Base-by-base conservation (phyloP, 2,888 invertebrate genomes). In the Idaea dimidiata region DNA sequence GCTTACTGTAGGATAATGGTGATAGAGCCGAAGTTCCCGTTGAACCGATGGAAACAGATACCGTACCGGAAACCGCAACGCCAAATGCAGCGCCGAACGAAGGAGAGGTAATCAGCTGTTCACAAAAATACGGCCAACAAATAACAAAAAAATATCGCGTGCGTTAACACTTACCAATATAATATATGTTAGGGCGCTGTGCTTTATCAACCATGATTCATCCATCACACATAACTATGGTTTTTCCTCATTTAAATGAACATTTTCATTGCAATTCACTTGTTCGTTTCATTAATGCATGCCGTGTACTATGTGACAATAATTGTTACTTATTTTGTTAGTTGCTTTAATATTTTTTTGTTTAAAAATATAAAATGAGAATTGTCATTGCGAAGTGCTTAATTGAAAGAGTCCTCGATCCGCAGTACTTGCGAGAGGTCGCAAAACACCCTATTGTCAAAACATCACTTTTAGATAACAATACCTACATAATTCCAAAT, bases 1-100 rank as follows among this genome's bases (percentile, higher is more conserved):
- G 76, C 78, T 75, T 79, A 77, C 77, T 80, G 71, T 83, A 86
- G 85, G 83, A 75, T 62, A 75, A 72, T 72, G 78, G 75, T 67
- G 75, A 74, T 66, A 66, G 81, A 77, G 72, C 78, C 67, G 77
- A 70, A 79, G 77, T 65, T 70, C 66, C 63, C 67, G 72, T 72
- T 66, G 82, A 81, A 62, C 69, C 76, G 31, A 77, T 77, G 81
- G 84, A 84, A 59, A 79, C 66, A 53, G 83, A 82, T 62, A 63
- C 77, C 55, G 59, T 24, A 24, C 24, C 72, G 10, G 14, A 43
- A 10, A 43, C 43, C 14, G 43, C 43, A 43, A 43, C 43, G 10
- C 62, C 76, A 59, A 70, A 62, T 66, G 72, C 78, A n/a, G 62
- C 75, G 58, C 73, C 60, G 10, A 32, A 8, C 16, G 53, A 73